Evolutionary conservation across 2,113 vertebrate genomes (phyloP).

Genomic region (Hypanus sabinus): DNA sequence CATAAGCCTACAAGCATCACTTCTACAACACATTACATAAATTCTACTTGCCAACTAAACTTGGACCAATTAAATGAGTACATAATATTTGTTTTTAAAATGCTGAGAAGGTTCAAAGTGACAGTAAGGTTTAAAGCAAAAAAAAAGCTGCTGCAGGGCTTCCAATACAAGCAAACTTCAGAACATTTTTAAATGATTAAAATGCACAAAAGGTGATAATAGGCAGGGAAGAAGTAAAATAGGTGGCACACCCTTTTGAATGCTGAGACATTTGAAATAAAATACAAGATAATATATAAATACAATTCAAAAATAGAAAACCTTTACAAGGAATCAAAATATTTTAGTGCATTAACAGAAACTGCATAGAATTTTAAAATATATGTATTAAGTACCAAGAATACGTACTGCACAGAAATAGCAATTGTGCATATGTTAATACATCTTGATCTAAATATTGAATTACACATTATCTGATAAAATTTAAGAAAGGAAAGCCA

Average conservation of each 20-base stretch:
- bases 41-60: background rate
- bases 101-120: background rate
- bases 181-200: background rate
- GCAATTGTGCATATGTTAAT: background rate
- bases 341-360: background rate
- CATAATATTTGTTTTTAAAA: background rate
- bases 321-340: background rate
- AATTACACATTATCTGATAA: background rate
- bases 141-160: background rate
- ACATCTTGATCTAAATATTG: background rate
- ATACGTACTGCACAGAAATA: background rate
- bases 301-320: constrained; percentile 16
- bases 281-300: background rate
- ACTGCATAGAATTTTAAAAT: background rate
- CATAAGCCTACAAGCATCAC: constrained; percentile 22
- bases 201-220: background rate
- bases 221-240: background rate
- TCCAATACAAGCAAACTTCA: constrained; percentile 19
- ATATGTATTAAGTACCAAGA: background rate
- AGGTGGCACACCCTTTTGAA: constrained; percentile 12
- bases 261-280: constrained; percentile 26
- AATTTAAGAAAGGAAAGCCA: background rate
- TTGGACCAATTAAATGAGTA: background rate
- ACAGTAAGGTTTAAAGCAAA: constrained; percentile 1
- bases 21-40: constrained; percentile 4